Evolutionary conservation across 2,888 invertebrate species (phyloP).

Genomic region (Celastrina argiolus): DNA sequence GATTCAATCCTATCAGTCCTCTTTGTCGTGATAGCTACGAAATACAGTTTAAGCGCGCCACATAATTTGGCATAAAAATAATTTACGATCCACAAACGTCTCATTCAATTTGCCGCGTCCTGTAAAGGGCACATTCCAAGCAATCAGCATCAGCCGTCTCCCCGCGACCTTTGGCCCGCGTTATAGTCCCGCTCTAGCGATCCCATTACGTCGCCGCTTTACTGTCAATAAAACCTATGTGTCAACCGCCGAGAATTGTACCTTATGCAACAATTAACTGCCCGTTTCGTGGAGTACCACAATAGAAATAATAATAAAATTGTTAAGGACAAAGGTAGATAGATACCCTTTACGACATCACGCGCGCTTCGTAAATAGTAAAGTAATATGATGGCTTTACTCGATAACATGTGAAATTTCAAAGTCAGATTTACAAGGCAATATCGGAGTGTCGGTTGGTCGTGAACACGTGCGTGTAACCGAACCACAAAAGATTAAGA

Average conservation of each 20-base stretch:
- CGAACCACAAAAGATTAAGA: slow-evolving; percentile 73
- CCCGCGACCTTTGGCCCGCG: slow-evolving; percentile 51
- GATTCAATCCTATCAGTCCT: background rate
- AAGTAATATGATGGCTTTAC: slow-evolving; percentile 63
- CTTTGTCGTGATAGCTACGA: background rate
- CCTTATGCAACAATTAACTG: slow-evolving; percentile 30
- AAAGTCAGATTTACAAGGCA: slow-evolving; percentile 61
- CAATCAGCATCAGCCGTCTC: slow-evolving; percentile 34
- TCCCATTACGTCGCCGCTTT: slow-evolving; percentile 65
- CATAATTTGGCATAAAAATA: background rate
- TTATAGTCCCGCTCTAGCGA: slow-evolving; percentile 49
- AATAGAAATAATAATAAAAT: slow-evolving; percentile 23
- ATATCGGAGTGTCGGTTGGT: slow-evolving; percentile 52
- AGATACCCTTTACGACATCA: slow-evolving; percentile 58
- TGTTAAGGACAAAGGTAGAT: slow-evolving; percentile 26
- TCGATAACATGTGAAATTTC: slow-evolving; percentile 72
- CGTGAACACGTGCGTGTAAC: slow-evolving; percentile 67
- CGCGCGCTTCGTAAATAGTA: slow-evolving; percentile 57
- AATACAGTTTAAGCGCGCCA: background rate
- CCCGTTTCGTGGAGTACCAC: slow-evolving; percentile 37
- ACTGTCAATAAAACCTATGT: slow-evolving; percentile 65
- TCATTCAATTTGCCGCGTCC: slow-evolving; percentile 1
- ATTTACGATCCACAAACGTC: slow-evolving; percentile 3
- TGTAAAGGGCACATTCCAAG: slow-evolving; percentile 31
- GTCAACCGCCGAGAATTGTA: slow-evolving; percentile 43